Evolutionary conservation across 1,140 invertebrate genomes (phyloP).

Genomic region (Lepeophtheirus salmonis): DNA sequence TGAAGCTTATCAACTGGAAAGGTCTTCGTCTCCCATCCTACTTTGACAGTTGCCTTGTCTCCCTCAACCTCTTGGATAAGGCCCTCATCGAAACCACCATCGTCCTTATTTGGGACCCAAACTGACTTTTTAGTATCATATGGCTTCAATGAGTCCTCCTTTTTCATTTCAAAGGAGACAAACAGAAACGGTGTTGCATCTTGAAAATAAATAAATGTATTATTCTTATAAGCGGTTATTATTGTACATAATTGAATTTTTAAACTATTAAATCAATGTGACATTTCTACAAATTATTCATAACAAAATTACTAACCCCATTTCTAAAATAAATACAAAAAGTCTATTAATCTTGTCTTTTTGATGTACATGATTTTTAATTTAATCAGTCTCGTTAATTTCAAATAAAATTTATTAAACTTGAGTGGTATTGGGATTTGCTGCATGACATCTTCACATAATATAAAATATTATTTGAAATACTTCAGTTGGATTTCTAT

Average conservation of each 20-base stretch:
- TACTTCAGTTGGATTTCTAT: too few relatives aligned
- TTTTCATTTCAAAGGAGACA: conserved; percentile 82
- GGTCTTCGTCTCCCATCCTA: conserved; percentile 44
- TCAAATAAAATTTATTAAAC: too few relatives aligned
- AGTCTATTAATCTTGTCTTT: too few relatives aligned
- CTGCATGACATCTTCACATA: too few relatives aligned
- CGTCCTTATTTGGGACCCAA: conserved; percentile 95
- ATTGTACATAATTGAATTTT: neutral
- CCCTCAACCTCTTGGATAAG: conserved; percentile 13
- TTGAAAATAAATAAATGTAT: neutral
- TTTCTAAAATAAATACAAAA: too few relatives aligned
- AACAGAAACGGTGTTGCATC: conserved; percentile 85
- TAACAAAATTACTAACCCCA: too few relatives aligned
- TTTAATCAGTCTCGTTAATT: too few relatives aligned
- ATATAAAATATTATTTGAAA: too few relatives aligned
- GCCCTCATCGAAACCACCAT: conserved; percentile 36
- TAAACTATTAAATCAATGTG: neutral
- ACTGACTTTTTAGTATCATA: conserved; percentile 97
- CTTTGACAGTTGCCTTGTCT: conserved; percentile 12
- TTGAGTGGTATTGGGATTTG: too few relatives aligned
- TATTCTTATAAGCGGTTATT: neutral
- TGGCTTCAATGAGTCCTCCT: conserved; percentile 87
- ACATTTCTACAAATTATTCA: neutral
- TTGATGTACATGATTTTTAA: too few relatives aligned
- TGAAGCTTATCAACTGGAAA: conserved; percentile 91